A percentile compares a stretch with the other conserved stretches of the same genome.
These are phyloP conservation scores for Epinephelus lanceolatus DNA, from an alignment of 2,113 vertebrate genomes.

Conservation along the genomic window DNA sequence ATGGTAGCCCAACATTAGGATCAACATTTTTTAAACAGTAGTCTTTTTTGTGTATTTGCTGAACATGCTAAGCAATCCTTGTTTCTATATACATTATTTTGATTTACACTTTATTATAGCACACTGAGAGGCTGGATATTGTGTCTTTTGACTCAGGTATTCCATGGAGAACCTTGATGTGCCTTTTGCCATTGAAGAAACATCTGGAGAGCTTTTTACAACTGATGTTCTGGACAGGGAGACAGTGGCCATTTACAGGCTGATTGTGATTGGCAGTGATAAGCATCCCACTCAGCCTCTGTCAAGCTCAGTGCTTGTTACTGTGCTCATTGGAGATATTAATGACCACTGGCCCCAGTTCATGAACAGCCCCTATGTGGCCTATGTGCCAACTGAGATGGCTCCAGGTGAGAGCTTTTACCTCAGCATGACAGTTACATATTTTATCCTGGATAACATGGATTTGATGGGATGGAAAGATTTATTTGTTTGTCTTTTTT, in stretches of 20 bases:
- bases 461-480: not conserved
- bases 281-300: constrained; percentile 71
- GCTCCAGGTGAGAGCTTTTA: constrained; percentile 73
- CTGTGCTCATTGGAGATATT: constrained; percentile 79
- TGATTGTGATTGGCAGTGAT: constrained; percentile 78
- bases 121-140: not conserved
- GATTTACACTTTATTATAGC: not conserved
- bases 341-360: constrained; percentile 85
- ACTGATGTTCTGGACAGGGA: constrained; percentile 81
- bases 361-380: constrained; percentile 83
- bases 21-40: not conserved
- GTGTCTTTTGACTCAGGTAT: constrained; percentile 71
- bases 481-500: not conserved
- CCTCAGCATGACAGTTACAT: not conserved
- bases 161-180: constrained; percentile 65
- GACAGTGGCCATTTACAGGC: constrained; percentile 66
- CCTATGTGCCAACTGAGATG: constrained; percentile 75
- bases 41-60: not conserved
- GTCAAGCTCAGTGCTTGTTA: constrained; percentile 78
- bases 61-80: not conserved
- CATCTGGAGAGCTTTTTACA: constrained; percentile 80
- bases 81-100: not conserved
- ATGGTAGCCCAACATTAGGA: not conserved
- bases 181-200: constrained; percentile 81
- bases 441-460: not conserved